Conservation (phyloP, 2,797 vertebrate species). For the Malurus leucopterus region DNA sequence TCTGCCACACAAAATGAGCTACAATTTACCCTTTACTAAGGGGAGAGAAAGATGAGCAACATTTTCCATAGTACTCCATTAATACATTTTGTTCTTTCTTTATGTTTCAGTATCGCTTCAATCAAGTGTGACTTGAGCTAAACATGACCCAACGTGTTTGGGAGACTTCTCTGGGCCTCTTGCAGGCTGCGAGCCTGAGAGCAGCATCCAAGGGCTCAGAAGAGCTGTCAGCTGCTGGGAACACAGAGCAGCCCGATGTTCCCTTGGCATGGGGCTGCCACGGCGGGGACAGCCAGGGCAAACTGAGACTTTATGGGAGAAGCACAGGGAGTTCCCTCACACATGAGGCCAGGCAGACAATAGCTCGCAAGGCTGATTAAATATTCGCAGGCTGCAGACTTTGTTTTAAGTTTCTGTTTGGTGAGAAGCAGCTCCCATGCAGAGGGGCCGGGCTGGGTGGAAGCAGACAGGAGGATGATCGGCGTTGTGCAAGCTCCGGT, state of each 20-base stretch:
- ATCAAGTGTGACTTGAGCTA: not conserved
- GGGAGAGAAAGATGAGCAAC: not conserved
- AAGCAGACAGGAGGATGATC: not conserved
- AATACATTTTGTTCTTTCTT: not conserved
- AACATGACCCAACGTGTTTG: not conserved
- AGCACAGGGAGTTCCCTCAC: conserved; percentile 50
- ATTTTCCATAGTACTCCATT: not conserved
- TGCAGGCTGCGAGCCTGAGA: not conserved
- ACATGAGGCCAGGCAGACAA: conserved; percentile 27
- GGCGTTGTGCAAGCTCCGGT: not conserved
- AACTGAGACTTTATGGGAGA: not conserved
- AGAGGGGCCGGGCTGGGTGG: not conserved
- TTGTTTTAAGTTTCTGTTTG: not conserved
- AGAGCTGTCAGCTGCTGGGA: not conserved
- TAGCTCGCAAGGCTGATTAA: conserved; percentile 5
- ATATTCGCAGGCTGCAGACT: conserved; percentile 9
- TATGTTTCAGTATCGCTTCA: not conserved
- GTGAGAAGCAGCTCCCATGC: not conserved
- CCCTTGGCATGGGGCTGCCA: not conserved
- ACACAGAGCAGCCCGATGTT: conserved; percentile 11
- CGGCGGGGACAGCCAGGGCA: not conserved
- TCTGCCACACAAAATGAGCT: not conserved
- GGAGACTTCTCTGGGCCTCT: not conserved
- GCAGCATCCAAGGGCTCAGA: not conserved
- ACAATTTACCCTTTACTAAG: not conserved